Evolutionary conservation across 2,797 vertebrate species (phyloP), one percentile per base, ranked within the genome.

Genomic region (Trachops cirrhosus): DNA sequence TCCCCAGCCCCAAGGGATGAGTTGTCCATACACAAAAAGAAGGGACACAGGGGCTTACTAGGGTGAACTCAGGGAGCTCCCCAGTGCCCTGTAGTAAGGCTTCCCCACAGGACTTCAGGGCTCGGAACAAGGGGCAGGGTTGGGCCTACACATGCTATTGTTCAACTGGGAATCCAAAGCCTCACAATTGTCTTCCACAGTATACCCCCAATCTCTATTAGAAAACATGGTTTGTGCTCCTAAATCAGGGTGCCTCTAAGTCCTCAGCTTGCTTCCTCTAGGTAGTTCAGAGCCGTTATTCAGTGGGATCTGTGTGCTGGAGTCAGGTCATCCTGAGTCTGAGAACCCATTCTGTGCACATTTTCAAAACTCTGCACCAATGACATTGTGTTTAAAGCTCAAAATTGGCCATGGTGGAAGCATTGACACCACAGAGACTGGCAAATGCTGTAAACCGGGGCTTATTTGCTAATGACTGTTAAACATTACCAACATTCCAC

Each of bases 291-390:
- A 68, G 18, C 12, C 22, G 39, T 21, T 34, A 8, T 1, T 57
- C 62, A 32, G 2, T 1, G 62, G 9, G 21, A 14, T 32, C 10
- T 0, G 7, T n/a, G 64, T 11, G 48, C 32, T 3, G 19, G n/a
- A 32, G 22, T 52, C 41, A n/a, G 54, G n/a, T 59, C 7, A 2
- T 29, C 32, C 44, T 7, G 2, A 39, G 70, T 80, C 83, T 41
- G 26, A 82, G 44, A 68, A 24, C 62, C 39, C 50, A 16, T 19
- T 41, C 39, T 52, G 3, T 26, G 9, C 21, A 5, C 64, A 19
- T 44, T n/a, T 57, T 26, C 22, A 29, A 50, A 37, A 39, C 9
- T 39, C 18, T 0, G 73, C 2, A 3, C 68, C 41, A 46, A 52
- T 1, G 9, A 54, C n/a, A 1, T 22, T 41, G 22, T 32, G 9